phyloP scores from a whole-genome alignment of 2,888 invertebrate species.

The Euzetes globulus region DNA sequence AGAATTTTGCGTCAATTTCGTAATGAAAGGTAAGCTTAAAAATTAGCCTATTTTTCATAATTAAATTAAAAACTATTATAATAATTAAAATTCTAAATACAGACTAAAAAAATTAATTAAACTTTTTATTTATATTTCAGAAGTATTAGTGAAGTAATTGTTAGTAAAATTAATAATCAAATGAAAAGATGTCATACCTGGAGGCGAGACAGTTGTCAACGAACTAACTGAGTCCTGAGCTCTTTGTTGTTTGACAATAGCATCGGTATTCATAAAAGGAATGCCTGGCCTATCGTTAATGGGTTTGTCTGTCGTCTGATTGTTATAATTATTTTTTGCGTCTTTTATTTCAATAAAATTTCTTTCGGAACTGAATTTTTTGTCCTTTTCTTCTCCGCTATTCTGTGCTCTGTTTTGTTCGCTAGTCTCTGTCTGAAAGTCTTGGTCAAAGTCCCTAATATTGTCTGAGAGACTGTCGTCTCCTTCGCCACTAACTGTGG shows the following conservation, averaged over 20 bases:
- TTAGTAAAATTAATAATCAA: not conserved
- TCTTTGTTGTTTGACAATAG: slow-evolving; percentile 1
- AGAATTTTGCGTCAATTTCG: too few relatives aligned
- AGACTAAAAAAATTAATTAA: not conserved
- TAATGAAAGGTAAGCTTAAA: too few relatives aligned
- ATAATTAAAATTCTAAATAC: too few relatives aligned
- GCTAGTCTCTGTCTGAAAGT: not conserved
- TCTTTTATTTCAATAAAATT: too few relatives aligned
- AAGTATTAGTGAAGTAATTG: not conserved
- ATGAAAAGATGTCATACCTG: not conserved
- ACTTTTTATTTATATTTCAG: not conserved
- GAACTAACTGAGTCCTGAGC: slow-evolving; percentile 6
- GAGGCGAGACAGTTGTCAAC: not conserved
- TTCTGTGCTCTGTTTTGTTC: not conserved
- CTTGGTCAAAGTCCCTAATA: not conserved
- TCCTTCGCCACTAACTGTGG: not conserved
- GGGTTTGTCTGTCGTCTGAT: not conserved
- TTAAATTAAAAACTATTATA: too few relatives aligned
- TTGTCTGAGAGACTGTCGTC: not conserved
- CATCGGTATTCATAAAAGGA: not conserved
- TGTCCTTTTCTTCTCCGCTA: not conserved
- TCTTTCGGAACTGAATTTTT: too few relatives aligned
- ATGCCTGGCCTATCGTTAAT: not conserved
- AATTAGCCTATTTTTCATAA: too few relatives aligned
- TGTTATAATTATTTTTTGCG: not conserved